Percentiles rank a stretch among this genome's conserved stretches.
phyloP scores from a whole-genome alignment of 1,140 invertebrate genomes.

The Cotesia typhae region DNA sequence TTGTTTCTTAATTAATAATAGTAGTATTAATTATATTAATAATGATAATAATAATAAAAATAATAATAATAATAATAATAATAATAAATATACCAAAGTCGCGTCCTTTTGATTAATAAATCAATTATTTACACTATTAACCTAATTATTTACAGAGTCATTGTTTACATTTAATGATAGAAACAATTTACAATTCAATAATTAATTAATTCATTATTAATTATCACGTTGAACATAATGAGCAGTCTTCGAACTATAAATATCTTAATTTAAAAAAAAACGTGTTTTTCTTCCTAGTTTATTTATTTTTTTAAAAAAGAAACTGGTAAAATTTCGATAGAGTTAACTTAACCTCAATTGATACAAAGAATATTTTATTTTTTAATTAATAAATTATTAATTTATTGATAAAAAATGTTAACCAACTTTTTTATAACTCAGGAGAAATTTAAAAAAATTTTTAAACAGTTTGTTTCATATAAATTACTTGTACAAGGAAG shows the following conservation, averaged over 20 bases:
- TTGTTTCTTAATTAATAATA: not conserved
- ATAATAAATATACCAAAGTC: constrained; percentile 41
- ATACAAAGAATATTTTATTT: too few species aligned
- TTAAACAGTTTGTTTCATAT: too few species aligned
- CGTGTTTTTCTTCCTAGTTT: too few species aligned
- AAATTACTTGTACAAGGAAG: too few species aligned
- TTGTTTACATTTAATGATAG: too few species aligned
- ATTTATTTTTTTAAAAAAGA: too few species aligned
- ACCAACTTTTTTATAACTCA: too few species aligned
- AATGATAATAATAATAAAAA: not conserved
- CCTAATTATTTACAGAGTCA: not conserved
- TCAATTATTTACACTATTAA: constrained; percentile 47
- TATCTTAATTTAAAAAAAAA: not conserved
- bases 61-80: constrained; percentile 1
- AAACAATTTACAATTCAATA: not conserved
- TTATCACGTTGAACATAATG: constrained; percentile 40
- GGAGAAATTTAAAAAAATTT: too few species aligned
- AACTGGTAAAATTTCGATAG: too few species aligned
- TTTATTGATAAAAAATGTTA: too few species aligned
- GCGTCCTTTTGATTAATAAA: constrained; percentile 39
- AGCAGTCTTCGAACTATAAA: constrained; percentile 35
- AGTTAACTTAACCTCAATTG: too few species aligned
- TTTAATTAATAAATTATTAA: too few species aligned
- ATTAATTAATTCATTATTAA: constrained; percentile 39
- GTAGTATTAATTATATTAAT: not conserved